Conservation (phyloP, 2,797 vertebrate species). For the Sebastes reedi region DNA sequence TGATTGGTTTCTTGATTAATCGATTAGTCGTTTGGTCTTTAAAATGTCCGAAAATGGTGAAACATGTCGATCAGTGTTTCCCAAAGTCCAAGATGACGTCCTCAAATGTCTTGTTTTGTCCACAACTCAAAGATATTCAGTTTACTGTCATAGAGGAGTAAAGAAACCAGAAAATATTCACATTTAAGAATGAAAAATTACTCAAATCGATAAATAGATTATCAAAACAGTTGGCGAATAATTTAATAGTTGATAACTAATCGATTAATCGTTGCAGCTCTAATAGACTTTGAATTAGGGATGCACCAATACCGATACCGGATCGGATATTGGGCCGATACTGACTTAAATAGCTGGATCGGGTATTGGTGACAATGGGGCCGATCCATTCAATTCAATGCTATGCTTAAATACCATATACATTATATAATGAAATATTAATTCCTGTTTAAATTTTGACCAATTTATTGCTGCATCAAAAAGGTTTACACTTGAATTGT, state of each 20-base stretch:
- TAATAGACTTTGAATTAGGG: neutral
- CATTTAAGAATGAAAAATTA: neutral
- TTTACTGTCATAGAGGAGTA: neutral
- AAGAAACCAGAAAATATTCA: neutral
- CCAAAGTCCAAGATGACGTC: neutral
- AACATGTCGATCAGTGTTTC: neutral
- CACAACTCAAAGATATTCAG: neutral
- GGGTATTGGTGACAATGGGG: too few species aligned
- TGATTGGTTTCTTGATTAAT: too few species aligned
- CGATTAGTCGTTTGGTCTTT: neutral
- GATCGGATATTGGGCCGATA: too few species aligned
- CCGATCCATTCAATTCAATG: too few species aligned
- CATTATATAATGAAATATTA: fast-evolving
- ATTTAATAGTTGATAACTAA: neutral
- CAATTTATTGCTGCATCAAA: too few species aligned
- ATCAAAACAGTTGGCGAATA: neutral
- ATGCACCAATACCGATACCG: too few species aligned
- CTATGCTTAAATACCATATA: too few species aligned
- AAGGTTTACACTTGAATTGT: too few species aligned
- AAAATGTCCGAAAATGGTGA: neutral
- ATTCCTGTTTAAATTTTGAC: too few species aligned
- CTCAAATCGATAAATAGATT: fast-evolving
- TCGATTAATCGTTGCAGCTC: neutral
- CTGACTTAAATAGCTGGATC: too few species aligned
- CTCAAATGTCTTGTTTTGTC: neutral